These are phyloP conservation scores for Diplosoma virens DNA, from an alignment of 23 tunicate species.

Conservation along the genomic window DNA sequence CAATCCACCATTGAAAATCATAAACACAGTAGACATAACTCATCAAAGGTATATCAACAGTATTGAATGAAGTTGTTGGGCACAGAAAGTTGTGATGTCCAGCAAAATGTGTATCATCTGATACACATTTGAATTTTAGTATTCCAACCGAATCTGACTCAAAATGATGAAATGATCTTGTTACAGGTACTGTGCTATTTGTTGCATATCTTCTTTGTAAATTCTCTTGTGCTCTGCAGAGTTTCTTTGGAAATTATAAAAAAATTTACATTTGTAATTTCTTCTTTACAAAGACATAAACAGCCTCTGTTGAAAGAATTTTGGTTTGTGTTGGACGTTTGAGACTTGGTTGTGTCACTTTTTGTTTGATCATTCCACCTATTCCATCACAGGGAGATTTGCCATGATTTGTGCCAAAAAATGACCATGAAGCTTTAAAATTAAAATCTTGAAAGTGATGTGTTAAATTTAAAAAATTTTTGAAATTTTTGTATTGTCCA, in stretches of 20 bases:
- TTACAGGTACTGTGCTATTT: conserved; percentile 7
- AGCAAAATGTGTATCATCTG: conserved; percentile 4
- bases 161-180: conserved; percentile 23
- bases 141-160: conserved; percentile 15
- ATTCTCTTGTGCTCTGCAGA: neutral
- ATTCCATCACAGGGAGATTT: conserved; percentile 41
- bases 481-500: conserved; percentile 20
- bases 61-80: neutral
- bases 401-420: conserved; percentile 54
- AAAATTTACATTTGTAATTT: conserved; percentile 7
- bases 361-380: conserved; percentile 23
- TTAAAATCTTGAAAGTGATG: conserved; percentile 11
- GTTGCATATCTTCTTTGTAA: neutral
- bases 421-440: conserved; percentile 16
- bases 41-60: neutral
- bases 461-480: conserved; percentile 22
- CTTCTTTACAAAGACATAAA: conserved; percentile 1
- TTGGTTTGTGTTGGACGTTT: conserved; percentile 1
- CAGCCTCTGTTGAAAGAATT: conserved; percentile 18
- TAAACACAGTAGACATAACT: conserved; percentile 20
- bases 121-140: conserved; percentile 7
- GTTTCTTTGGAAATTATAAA: conserved; percentile 15
- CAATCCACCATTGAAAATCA: conserved; percentile 22
- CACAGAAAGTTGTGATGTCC: conserved; percentile 16
- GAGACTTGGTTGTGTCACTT: conserved; percentile 7